These are phyloP conservation scores for Myotis brandtii DNA, from an alignment of 2,113 vertebrate genomes.

Conservation along the genomic window DNA sequence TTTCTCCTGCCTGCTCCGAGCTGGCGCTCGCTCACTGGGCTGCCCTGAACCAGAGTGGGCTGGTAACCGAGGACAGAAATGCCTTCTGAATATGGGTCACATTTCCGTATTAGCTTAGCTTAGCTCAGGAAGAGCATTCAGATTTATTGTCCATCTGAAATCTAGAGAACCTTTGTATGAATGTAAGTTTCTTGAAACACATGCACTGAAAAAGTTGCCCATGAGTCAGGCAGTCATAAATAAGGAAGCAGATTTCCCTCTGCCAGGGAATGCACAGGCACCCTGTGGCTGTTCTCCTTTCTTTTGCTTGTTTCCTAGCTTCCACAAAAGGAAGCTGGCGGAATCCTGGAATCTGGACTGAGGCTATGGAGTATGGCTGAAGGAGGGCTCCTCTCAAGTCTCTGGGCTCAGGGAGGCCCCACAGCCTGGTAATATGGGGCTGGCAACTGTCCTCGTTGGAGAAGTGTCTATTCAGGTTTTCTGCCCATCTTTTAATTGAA, in stretches of 20 bases:
- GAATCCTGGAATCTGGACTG: background rate
- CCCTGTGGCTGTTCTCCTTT: background rate
- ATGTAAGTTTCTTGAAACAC: background rate
- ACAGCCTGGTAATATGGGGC: background rate
- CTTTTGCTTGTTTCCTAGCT: background rate
- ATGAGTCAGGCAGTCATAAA: background rate
- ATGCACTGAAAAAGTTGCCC: background rate
- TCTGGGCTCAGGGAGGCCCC: background rate
- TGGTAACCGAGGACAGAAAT: background rate
- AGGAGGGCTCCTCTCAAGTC: background rate
- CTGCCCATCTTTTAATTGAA: no score
- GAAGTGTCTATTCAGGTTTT: no score
- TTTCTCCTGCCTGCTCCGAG: background rate
- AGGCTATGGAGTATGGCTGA: accelerated
- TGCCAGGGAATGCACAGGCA: background rate
- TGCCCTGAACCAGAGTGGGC: background rate
- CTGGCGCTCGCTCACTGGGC: background rate
- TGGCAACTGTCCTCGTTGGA: background rate
- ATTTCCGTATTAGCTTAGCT: background rate
- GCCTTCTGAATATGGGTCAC: background rate
- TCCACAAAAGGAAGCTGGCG: background rate
- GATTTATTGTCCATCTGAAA: background rate
- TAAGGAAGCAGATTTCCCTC: background rate
- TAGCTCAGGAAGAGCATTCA: background rate
- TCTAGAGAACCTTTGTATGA: background rate